Base-by-base conservation (phyloP, 53 echinoderm and acorn worm genomes). In the Luidia sarsii region DNA sequence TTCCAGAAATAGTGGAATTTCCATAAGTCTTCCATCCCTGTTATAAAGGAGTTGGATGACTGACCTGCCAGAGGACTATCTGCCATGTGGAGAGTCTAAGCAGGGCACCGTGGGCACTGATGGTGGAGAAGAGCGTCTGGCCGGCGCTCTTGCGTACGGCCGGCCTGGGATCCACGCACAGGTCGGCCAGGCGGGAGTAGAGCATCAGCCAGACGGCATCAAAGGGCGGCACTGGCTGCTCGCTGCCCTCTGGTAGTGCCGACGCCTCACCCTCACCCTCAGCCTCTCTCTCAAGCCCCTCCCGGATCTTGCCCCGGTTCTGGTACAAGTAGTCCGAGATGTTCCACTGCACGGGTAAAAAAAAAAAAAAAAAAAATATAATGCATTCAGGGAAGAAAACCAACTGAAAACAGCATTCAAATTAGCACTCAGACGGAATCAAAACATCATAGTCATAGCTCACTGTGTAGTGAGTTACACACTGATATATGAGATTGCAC, bases 321-420 rank as follows among this genome's bases (percentile, higher is more conserved):
- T 91, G 97, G 84, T 95, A 96, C 49, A 96, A 82, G 73, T 96
- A 96, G 41, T 96, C 97, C 43, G 97, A 92, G 61, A 96, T 96
- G 64, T 93, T 96, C 97, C 97, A 96, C 97, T 96, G 80, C 0
- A 68, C 35, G 49, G 28, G 56, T 29, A 39, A 7, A 38, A 49
- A 38, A 28, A 0, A 22, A 2, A 33, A 46, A 50, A 7, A 34
- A 66, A 39, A n/a, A n/a, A n/a, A n/a, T n/a, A n/a, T n/a, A n/a
- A n/a, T n/a, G n/a, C n/a, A n/a, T n/a, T n/a, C n/a, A n/a, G n/a
- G n/a, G n/a, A n/a, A n/a, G n/a, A n/a, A n/a, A n/a, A n/a, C n/a
- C n/a, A n/a, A n/a, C n/a, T n/a, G n/a, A n/a, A n/a, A n/a, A n/a
- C n/a, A n/a, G n/a, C n/a, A n/a, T n/a, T n/a, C n/a, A n/a, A n/a